Percentiles rank a stretch among this genome's conserved stretches.
Evolutionary conservation across 1,140 invertebrate species (phyloP).

Genomic region (Drosophila dunni): DNA sequence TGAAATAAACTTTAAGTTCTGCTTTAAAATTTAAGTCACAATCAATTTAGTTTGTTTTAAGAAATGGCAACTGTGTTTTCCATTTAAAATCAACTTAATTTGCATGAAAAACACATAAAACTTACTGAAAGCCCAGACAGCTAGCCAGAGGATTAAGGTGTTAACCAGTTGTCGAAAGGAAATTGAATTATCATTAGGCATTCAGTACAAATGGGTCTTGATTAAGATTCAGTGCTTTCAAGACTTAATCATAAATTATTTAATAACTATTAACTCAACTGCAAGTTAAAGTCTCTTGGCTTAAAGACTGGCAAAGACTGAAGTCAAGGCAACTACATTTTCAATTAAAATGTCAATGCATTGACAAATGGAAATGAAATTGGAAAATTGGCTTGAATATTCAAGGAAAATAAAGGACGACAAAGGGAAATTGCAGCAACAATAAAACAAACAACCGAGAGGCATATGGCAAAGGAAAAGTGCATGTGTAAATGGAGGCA

Average conservation of each 20-base stretch:
- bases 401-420: constrained; percentile 4
- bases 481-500: neutral
- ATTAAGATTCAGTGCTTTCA: constrained; percentile 37
- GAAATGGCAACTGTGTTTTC: neutral
- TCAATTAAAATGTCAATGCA: constrained; percentile 58
- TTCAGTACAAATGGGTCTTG: constrained; percentile 23
- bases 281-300: constrained; percentile 19
- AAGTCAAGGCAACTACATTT: constrained; percentile 27
- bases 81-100: constrained; percentile 59
- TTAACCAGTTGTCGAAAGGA: constrained; percentile 21
- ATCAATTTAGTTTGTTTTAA: constrained; percentile 2
- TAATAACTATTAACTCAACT: constrained; percentile 41
- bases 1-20: neutral
- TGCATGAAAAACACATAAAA: constrained; percentile 59
- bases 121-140: constrained; percentile 22
- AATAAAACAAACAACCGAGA: constrained; percentile 1
- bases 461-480: neutral
- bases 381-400: constrained; percentile 39
- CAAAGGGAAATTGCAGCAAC: neutral
- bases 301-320: neutral
- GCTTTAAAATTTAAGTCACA: constrained; percentile 13
- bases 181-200: constrained; percentile 64
- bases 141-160: constrained; percentile 33
- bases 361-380: constrained; percentile 52
- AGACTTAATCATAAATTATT: constrained; percentile 22